A percentile compares a stretch with the other conserved stretches of the same genome.
Conservation (phyloP, 2,797 vertebrate species). For the Botia kubotai region DNA sequence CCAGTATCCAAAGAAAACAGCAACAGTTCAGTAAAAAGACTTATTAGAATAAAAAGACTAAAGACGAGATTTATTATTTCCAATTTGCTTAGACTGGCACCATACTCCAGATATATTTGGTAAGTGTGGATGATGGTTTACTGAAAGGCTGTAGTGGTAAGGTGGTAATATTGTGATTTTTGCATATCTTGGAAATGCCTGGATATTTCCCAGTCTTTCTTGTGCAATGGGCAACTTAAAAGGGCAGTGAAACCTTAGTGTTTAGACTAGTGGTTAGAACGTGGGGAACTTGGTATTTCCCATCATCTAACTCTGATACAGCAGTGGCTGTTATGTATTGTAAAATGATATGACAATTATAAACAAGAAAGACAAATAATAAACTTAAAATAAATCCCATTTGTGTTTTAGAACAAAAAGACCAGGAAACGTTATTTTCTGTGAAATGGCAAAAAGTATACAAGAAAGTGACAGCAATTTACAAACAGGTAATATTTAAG, state of each 20-base stretch:
- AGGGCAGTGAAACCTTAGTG: constrained; percentile 33
- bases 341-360: too few relatives aligned
- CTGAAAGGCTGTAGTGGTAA: constrained; percentile 19
- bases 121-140: constrained; percentile 17
- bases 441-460: too few relatives aligned
- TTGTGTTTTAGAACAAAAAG: too few relatives aligned
- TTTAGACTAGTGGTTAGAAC: constrained; percentile 3
- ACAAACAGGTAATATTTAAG: too few relatives aligned
- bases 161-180: constrained; percentile 19
- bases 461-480: too few relatives aligned
- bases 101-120: background rate
- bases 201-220: background rate
- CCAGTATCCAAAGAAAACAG: background rate
- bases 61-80: constrained; percentile 6
- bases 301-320: constrained; percentile 27
- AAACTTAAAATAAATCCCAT: too few relatives aligned
- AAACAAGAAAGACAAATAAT: too few relatives aligned
- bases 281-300: constrained; percentile 14
- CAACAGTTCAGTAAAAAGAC: background rate
- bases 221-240: constrained; percentile 1
- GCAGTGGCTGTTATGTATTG: background rate
- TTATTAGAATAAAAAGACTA: background rate
- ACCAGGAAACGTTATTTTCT: too few relatives aligned
- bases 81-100: background rate
- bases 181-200: constrained; percentile 1